Percentiles rank a stretch among this genome's conserved stretches.
Evolutionary conservation across 92 coral and sea anemone genomes (phyloP).

Genomic region (Porites rus): DNA sequence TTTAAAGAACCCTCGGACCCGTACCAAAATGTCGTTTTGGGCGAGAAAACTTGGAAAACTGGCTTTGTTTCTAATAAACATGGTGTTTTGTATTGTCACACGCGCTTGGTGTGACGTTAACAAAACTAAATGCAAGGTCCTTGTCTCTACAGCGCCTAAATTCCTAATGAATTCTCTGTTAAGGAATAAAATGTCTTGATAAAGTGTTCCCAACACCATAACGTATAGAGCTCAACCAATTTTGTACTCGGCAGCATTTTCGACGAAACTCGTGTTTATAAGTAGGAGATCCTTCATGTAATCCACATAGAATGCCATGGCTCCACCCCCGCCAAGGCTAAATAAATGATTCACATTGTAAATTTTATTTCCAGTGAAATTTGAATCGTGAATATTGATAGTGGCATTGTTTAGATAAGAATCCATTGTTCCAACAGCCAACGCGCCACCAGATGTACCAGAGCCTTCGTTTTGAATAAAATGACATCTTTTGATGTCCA

Average conservation of each 20-base stretch:
- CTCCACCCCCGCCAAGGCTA: constrained; percentile 23
- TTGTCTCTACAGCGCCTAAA: not conserved
- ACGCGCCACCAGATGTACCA: not conserved
- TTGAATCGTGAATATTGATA: constrained; percentile 10
- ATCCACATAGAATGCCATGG: not conserved
- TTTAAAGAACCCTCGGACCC: not conserved
- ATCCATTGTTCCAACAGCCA: constrained; percentile 1
- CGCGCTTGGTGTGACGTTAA: not conserved
- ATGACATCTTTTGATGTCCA: no score
- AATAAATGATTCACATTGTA: not conserved
- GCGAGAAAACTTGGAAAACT: no score
- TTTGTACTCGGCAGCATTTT: not conserved
- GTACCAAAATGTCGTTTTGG: not conserved
- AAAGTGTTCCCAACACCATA: not conserved
- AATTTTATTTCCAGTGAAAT: not conserved
- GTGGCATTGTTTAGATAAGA: not conserved
- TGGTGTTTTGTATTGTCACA: constrained; percentile 4
- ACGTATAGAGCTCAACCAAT: constrained; percentile 15
- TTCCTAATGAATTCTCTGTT: constrained; percentile 21
- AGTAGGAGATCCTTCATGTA: not conserved
- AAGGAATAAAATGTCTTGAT: not conserved
- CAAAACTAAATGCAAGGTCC: constrained; percentile 2
- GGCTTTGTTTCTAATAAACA: constrained; percentile 15
- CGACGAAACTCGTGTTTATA: constrained; percentile 1
- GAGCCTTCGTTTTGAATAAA: no score